These are phyloP conservation scores for Cyrtorhinus lividipennis DNA, from an alignment of 1,140 invertebrate genomes.

Conservation along the genomic window DNA sequence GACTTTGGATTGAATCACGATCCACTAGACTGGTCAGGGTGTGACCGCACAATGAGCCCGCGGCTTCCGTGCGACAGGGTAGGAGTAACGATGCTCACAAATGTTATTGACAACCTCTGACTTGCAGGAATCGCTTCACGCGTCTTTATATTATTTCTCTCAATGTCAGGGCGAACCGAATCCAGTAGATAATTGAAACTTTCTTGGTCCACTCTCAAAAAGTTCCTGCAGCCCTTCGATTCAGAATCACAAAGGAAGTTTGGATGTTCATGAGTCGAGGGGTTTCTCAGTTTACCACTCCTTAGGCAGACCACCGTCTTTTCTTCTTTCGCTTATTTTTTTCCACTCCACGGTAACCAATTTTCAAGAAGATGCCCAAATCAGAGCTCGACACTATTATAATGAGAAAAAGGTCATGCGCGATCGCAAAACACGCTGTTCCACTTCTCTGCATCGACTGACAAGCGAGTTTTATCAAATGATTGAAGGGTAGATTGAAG, in stretches of 20 bases:
- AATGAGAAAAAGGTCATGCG: background rate
- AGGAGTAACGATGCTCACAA: too few relatives aligned
- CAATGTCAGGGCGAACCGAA: background rate
- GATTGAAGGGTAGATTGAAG: too few relatives aligned
- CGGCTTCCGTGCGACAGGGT: too few relatives aligned
- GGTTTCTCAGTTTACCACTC: conserved; percentile 9
- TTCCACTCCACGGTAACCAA: background rate
- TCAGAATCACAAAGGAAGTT: conserved; percentile 1
- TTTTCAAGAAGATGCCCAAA: background rate
- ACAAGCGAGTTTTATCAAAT: too few relatives aligned
- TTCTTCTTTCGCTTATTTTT: background rate
- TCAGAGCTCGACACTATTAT: background rate
- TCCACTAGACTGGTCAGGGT: too few relatives aligned
- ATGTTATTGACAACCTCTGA: conserved; percentile 1
- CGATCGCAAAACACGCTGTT: background rate
- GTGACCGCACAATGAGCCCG: too few relatives aligned
- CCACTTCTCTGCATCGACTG: too few relatives aligned
- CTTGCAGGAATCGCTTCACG: conserved; percentile 9
- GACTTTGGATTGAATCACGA: too few relatives aligned
- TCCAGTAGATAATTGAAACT: conserved; percentile 3
- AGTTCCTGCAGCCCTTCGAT: conserved; percentile 1
- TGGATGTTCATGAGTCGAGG: background rate
- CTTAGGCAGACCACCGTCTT: background rate
- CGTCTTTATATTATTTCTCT: background rate
- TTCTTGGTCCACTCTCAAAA: conserved; percentile 6